Evolutionary conservation across 2,888 invertebrate species (phyloP).

Genomic region (Hypercompe scribonia): DNA sequence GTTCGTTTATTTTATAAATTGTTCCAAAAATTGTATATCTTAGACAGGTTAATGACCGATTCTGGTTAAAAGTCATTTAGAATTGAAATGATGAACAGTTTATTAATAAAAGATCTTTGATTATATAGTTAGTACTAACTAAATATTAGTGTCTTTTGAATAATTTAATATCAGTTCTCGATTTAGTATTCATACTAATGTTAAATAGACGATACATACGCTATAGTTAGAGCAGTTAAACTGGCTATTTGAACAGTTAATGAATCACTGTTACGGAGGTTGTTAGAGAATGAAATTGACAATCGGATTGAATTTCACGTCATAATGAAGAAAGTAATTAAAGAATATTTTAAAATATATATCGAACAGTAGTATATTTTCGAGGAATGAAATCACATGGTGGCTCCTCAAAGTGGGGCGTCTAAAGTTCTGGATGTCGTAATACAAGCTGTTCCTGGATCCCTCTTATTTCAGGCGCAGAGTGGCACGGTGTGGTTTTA

Average conservation of each 20-base stretch:
- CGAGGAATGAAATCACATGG: too few species aligned
- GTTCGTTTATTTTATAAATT: constrained; percentile 10
- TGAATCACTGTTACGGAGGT: not conserved
- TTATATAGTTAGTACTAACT: not conserved
- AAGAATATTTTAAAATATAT: not conserved
- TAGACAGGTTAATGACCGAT: constrained; percentile 8
- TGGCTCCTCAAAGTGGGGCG: too few species aligned
- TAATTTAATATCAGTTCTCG: not conserved
- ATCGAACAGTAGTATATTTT: too few species aligned
- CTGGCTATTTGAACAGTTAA: not conserved
- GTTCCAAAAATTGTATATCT: constrained; percentile 6
- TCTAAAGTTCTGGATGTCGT: too few species aligned
- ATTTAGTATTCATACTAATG: not conserved
- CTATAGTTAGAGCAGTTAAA: not conserved
- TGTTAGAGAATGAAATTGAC: not conserved
- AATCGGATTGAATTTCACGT: not conserved
- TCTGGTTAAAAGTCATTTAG: not conserved
- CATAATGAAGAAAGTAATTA: not conserved
- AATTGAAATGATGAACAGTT: not conserved
- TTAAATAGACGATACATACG: not conserved
- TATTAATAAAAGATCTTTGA: not conserved
- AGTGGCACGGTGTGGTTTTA: too few species aligned
- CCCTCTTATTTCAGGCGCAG: too few species aligned
- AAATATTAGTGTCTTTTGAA: not conserved
- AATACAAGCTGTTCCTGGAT: too few species aligned